Conservation (phyloP, 2,797 vertebrate species). For the Aplochiton taeniatus region DNA sequence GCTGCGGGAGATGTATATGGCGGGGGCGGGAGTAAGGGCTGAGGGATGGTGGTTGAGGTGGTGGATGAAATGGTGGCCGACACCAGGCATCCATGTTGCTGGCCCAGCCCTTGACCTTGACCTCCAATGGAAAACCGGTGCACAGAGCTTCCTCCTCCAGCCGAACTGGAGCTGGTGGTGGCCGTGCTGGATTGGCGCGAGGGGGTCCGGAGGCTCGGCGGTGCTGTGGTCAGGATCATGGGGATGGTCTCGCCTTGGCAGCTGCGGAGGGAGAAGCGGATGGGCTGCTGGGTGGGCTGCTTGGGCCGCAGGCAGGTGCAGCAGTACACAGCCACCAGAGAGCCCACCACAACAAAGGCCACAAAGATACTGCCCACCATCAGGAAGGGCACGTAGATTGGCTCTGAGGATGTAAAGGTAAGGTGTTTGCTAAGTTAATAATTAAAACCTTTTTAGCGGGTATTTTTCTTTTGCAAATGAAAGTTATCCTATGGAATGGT, state of each 20-base stretch:
- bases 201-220: constrained; percentile 82
- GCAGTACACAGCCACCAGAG: constrained; percentile 93
- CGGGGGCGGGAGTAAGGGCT: constrained; percentile 75
- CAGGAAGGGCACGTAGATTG: constrained; percentile 95
- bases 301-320: constrained; percentile 96
- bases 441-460: no score
- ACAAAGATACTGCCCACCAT: constrained; percentile 97
- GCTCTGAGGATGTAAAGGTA: constrained; percentile 75
- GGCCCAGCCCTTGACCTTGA: constrained; percentile 53
- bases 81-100: constrained; percentile 77
- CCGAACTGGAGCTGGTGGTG: constrained; percentile 91
- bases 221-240: constrained; percentile 90
- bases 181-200: constrained; percentile 94
- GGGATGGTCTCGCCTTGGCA: constrained; percentile 95
- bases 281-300: constrained; percentile 87
- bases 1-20: constrained; percentile 73
- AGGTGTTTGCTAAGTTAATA: background rate
- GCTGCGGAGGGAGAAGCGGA: constrained; percentile 91
- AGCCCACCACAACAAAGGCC: constrained; percentile 94
- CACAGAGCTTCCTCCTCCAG: constrained; percentile 82
- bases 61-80: constrained; percentile 76
- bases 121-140: constrained; percentile 85
- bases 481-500: no score
- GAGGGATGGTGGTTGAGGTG: constrained; percentile 73
- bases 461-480: no score